A percentile compares a stretch with the other conserved stretches of the same genome.
phyloP scores from a whole-genome alignment of 2,113 vertebrate genomes.

The Tachysurus fulvidraco region DNA sequence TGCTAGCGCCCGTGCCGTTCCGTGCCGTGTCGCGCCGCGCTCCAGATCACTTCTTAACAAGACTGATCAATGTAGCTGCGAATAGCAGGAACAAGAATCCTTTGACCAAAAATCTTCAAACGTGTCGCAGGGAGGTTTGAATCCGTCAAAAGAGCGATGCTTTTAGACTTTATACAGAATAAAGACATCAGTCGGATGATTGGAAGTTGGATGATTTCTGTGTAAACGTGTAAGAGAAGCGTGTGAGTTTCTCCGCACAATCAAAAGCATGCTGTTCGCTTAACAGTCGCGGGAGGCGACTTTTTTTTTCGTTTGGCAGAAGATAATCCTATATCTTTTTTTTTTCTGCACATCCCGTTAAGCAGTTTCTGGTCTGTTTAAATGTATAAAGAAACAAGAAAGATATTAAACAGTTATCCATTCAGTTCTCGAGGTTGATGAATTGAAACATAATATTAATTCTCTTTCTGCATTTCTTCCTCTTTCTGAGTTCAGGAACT shows the following conservation, averaged over 20 bases:
- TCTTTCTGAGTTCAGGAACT: background rate
- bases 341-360: background rate
- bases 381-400: background rate
- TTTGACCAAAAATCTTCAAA: background rate
- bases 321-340: background rate
- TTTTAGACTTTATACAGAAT: background rate
- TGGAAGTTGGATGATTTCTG: background rate
- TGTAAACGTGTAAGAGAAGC: background rate
- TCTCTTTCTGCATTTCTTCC: background rate
- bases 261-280: background rate
- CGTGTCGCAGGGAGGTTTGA: background rate
- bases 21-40: background rate
- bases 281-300: background rate
- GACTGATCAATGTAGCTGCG: constrained; percentile 18
- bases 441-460: background rate
- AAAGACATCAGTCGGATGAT: background rate
- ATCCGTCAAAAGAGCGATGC: background rate
- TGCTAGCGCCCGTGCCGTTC: background rate
- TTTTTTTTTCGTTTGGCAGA: background rate
- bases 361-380: background rate
- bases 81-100: background rate
- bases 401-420: background rate
- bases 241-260: background rate
- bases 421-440: background rate
- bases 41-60: constrained; percentile 2